A percentile compares a stretch with the other conserved stretches of the same genome.
phyloP scores from a whole-genome alignment of 2,113 vertebrate species.

The Redunca redunca region DNA sequence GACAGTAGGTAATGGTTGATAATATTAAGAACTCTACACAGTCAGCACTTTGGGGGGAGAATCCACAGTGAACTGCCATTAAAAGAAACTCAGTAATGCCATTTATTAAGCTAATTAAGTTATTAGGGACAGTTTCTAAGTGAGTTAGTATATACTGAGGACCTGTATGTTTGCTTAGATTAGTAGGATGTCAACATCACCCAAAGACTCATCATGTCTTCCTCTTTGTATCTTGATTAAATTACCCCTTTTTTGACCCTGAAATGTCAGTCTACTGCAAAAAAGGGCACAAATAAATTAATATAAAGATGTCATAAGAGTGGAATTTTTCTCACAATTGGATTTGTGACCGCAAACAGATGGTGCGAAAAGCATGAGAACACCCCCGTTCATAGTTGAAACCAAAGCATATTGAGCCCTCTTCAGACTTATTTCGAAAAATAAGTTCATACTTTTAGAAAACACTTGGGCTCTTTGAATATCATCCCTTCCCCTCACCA shows the following conservation, averaged over 20 bases:
- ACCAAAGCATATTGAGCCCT: neutral
- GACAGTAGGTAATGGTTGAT: neutral
- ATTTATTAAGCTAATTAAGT: neutral
- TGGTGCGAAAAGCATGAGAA: neutral
- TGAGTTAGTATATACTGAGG: neutral
- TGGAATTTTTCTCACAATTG: neutral
- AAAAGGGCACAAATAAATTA: neutral
- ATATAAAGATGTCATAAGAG: neutral
- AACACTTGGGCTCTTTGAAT: neutral
- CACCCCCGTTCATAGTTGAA: neutral
- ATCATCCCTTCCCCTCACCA: neutral
- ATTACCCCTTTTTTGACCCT: neutral
- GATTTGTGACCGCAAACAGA: constrained; percentile 27
- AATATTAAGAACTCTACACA: neutral
- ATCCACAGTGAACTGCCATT: neutral
- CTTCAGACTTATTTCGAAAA: neutral
- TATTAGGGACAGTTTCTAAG: neutral
- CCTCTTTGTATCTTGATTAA: neutral
- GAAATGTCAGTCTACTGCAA: neutral
- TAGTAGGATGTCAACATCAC: neutral
- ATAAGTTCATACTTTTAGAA: constrained; percentile 7
- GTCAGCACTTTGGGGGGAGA: neutral
- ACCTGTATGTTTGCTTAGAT: neutral
- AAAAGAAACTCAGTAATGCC: neutral
- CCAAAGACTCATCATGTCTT: neutral